Evolutionary conservation across 2,888 invertebrate species (phyloP), one percentile per base, ranked within the genome.

Genomic region (Eurois occulta): DNA sequence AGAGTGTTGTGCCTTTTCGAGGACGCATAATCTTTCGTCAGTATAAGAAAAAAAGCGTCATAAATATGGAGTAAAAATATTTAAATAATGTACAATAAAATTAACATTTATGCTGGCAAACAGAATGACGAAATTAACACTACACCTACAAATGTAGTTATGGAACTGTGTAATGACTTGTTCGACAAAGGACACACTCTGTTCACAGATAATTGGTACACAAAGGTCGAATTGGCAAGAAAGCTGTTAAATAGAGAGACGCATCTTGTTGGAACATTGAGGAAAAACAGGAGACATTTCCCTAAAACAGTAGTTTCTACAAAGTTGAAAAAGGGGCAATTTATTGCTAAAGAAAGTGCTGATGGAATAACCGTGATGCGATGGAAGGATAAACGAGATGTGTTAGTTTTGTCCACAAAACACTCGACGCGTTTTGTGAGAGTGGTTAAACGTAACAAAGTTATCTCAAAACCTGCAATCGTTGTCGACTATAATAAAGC

Each of bases 11-110:
- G 58, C 71, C 71, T 8, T 60, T 71, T 32, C 58, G 71, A 21
- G 71, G 60, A 21, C n/a, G 71, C 28, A 21, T 71, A 28, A 71
- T 71, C 18, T 43, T 70, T 41, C 41, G 69, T n/a, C 69, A 70
- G 35, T 70, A 70, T 38, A 70, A 68, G 35, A 72, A 88, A 74
- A 85, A 64, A 90, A 91, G 75, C 77, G 87, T 10, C 90, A 91
- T 62, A 85, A 86, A 62, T 88, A 88, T 70, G 84, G 86, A 1
- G 72, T 88, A 32, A 90, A 46, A 46, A 58, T 72, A 41, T 89
- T 93, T 69, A 91, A 92, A 76, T 70, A 87, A 72, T 86, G 87
- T 67, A 82, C 84, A 11, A 78, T 62, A 88, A 81, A 70, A 65
- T 87, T 24, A 82, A 65, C 32, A 72, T 84, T 65, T 77, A 80